Base-by-base conservation (phyloP, 2,113 vertebrate species). In the Megaceryle maxima region DNA sequence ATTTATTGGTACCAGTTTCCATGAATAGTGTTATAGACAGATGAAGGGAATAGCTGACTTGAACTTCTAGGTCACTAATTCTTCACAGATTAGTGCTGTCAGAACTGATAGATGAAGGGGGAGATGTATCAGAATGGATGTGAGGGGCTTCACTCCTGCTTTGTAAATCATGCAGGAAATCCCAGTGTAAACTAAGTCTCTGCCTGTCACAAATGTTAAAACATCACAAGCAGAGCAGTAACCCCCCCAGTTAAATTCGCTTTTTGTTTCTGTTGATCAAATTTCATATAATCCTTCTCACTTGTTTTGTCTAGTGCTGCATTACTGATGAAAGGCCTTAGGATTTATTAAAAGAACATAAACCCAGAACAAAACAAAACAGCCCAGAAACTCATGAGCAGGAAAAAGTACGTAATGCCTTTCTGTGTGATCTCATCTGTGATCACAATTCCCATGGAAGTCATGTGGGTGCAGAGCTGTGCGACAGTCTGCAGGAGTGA, bases 251-350 rank as follows among this genome's bases (percentile, higher is more conserved):
- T 86, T 91, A 92, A 91, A 48, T 28, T 78, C 73, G 19, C 33
- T 41, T 95, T 95, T 83, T 92, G 67, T 64, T 87, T 37, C 62
- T 55, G 69, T 33, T 94, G 77, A 92, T 96, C 86, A 91, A 79
- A 87, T 96, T 95, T 96, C 92, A 39, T 66, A 57, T 89, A 92
- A 95, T 93, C 93, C 73, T 82, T 84, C 55, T 44, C 25, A 57
- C 76, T 96, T 94, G 83, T 89, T 96, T 96, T 95, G 88, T 96
- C 88, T 95, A 88, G 81, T 29, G 53, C 50, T 89, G 81, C 39
- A 84, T 78, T 87, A 94, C 83, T 73, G 92, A 87, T 94, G 92
- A 96, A 95, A 96, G 83, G 31, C 26, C 12, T 64, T 64, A n/a
- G 73, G 64, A 76, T 94, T 94, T 95, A 94, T 87, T 92, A 92